Percentiles rank a stretch among this genome's conserved stretches.
These are phyloP conservation scores for Aleiodes testaceus DNA, from an alignment of 2,888 invertebrate genomes.

Conservation along the genomic window DNA sequence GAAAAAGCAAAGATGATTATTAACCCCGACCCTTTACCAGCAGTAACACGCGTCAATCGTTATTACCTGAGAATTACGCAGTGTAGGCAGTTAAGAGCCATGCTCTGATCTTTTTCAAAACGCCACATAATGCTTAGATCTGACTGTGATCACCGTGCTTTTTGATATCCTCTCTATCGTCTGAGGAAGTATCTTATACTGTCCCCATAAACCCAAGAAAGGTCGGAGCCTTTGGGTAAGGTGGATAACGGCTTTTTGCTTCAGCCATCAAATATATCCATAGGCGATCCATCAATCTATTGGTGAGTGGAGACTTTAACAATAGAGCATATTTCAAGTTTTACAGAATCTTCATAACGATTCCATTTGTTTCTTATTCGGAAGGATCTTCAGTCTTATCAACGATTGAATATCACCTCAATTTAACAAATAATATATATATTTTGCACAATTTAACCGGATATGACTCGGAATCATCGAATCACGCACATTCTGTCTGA, in stretches of 20 bases:
- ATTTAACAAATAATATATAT: no score
- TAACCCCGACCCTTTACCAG: slow-evolving; percentile 12
- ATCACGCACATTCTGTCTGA: no score
- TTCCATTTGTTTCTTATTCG: no score
- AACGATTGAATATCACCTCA: no score
- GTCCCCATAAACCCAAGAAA: slow-evolving; percentile 48
- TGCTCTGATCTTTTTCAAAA: slow-evolving; percentile 18
- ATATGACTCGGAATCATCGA: no score
- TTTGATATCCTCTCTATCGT: slow-evolving; percentile 16
- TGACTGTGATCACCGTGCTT: neutral
- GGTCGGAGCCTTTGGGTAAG: slow-evolving; percentile 48
- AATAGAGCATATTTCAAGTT: no score
- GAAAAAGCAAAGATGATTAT: slow-evolving; percentile 12
- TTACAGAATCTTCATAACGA: no score
- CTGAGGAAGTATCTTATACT: slow-evolving; percentile 21
- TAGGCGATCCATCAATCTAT: neutral
- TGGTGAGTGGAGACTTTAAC: no score
- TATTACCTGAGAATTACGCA: neutral
- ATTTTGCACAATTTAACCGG: no score
- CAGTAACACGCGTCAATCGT: slow-evolving; percentile 1
- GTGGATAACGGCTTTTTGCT: slow-evolving; percentile 23
- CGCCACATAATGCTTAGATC: neutral
- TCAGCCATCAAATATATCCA: neutral
- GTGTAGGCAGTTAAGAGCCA: neutral
- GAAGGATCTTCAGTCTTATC: no score